Evolutionary conservation across 2,888 invertebrate genomes (phyloP), one percentile per base, ranked within the genome.

Genomic region (Zeuzera pyrina): DNA sequence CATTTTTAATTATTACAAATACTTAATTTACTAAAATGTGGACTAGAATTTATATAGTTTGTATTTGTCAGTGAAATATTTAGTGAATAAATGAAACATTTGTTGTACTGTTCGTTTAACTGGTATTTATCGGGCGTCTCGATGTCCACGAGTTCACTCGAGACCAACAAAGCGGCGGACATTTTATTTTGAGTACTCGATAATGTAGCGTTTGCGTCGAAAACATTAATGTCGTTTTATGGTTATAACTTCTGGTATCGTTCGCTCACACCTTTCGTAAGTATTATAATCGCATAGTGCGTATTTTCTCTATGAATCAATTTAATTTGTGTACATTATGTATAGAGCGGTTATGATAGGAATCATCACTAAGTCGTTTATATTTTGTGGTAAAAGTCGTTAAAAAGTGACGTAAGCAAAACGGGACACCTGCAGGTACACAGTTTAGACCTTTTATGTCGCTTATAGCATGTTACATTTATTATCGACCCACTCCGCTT

Each of bases 101-200:
- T 42, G 53, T 56, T 59, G 65, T 65, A 69, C 55, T 61, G 69
- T 69, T 69, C 53, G 57, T 60, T 60, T 65, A 63, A 55, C 58
- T 57, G 45, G 64, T 67, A 71, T 14, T 68, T 76, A 72, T 77
- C 65, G 74, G 76, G 77, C 81, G 76, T 71, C 74, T 74, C 71
- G 68, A 78, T 81, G 78, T 83, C 84, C 81, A 83, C 84, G 79
- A 81, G 81, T 83, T 79, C 79, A 79, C 63, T 81, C 72, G 73
- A 76, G 70, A 81, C 81, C 81, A 79, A 83, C 83, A 79, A 81
- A 81, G 84, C 84, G 84, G 84, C 84, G 83, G 84, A 84, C 84
- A 84, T 84, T 84, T 84, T 84, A 84, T 84, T 84, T 84, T 79
- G 79, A 81, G 76, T 77, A 76, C 72, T 81, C 74, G 78, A 84